Base-by-base conservation (phyloP, 30 jellyfish, hydroid and myxozoan species). In the Catostylus mosaicus region DNA sequence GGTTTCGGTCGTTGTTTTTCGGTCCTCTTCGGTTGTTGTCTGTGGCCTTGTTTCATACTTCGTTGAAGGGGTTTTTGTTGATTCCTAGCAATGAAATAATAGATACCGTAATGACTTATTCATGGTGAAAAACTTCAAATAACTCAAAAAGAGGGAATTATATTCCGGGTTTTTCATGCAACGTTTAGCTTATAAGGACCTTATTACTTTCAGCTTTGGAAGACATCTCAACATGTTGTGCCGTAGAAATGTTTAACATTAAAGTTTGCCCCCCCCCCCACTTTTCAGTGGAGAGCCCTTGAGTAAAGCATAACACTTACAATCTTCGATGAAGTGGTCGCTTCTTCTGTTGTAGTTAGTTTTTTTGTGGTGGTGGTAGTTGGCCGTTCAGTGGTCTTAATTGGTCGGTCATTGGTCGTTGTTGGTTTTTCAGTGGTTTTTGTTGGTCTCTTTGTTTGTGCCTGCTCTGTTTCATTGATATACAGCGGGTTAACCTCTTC, bases 401-500 rank as follows among this genome's bases (percentile, higher is more conserved):
- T n/a, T n/a, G n/a, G n/a, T 35, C 12, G 27, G 19, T 16, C 36
- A 22, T 24, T 38, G 2, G 87, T 76, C 1, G 87, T 75, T 43
- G 33, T 54, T 75, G 75, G 60, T 20, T 40, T 62, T 38, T 56
- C 84, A 7, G 73, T 68, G 52, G 78, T 43, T 26, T 72, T 80
- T 67, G 83, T 80, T 1, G 91, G 77, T 37, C 37, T 50, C 80
- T 69, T 74, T 54, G 80, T 82, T 10, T 83, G 66, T 32, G 90
- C 29, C 64, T 12, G n/a, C 22, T 26, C 23, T 6, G 84, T 67
- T 38, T 66, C 90, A 35, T 82, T 69, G 2, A 82, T 75, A 31
- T 68, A 82, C 61, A 82, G 30, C 19, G 92, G 92, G 38, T 82
- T 82, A 3, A 82, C 50, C 16, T 82, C 30, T 19, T 46, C 60